phyloP scores from a whole-genome alignment of 2,797 vertebrate species.

The Acipenser oxyrinchus region DNA sequence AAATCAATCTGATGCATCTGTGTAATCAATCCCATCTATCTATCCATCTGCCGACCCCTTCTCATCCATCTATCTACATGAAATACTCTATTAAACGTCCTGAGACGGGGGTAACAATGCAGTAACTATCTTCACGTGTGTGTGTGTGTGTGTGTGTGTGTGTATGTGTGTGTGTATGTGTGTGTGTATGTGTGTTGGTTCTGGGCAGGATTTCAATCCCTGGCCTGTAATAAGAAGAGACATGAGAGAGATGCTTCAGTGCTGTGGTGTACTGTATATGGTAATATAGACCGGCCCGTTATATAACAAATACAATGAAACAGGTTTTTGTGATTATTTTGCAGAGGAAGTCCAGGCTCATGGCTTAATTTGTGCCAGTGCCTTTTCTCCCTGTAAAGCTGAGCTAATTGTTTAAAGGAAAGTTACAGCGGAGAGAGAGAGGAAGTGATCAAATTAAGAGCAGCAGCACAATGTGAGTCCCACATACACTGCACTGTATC shows the following conservation, averaged over 20 bases:
- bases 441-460: conserved; percentile 29
- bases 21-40: conserved; percentile 56
- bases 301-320: conserved; percentile 24
- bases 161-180: no score
- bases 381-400: conserved; percentile 39
- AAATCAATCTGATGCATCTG: conserved; percentile 46
- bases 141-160: no score
- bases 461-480: conserved; percentile 40
- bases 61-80: conserved; percentile 28
- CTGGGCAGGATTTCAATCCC: conserved; percentile 8
- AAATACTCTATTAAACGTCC: conserved; percentile 7
- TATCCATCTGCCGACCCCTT: conserved; percentile 19
- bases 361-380: conserved; percentile 46
- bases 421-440: conserved; percentile 36
- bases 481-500: conserved; percentile 44
- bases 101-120: background rate
- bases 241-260: background rate
- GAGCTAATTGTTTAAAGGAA: conserved; percentile 46
- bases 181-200: background rate
- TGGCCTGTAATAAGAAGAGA: conserved; percentile 14
- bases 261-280: conserved; percentile 20
- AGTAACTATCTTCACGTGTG: no score
- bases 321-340: conserved; percentile 52
- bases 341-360: conserved; percentile 24
- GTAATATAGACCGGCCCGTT: conserved; percentile 33